Percentiles rank a stretch among this genome's conserved stretches.
These are phyloP conservation scores for Deilephila elpenor DNA, from an alignment of 2,888 invertebrate species.

Conservation along the genomic window DNA sequence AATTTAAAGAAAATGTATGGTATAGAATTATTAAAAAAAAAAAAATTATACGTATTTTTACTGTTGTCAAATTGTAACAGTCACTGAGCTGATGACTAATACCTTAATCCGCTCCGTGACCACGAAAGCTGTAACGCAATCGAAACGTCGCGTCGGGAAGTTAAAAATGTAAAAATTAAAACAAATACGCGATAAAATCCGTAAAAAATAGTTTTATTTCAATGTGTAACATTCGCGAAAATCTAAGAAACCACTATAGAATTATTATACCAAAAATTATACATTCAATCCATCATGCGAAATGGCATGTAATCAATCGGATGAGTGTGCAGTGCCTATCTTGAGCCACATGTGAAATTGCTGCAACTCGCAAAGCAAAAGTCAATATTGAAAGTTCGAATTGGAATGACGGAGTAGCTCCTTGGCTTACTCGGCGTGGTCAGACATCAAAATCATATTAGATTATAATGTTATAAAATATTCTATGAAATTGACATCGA, in stretches of 20 bases:
- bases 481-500: not conserved
- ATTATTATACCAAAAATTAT: not conserved
- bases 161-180: no score
- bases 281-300: not conserved
- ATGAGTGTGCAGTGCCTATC: constrained; percentile 18
- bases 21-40: not conserved
- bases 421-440: not conserved
- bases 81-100: no score
- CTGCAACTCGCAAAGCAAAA: constrained; percentile 25
- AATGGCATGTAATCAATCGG: constrained; percentile 20
- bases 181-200: no score
- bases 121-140: no score
- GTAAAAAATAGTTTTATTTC: no score
- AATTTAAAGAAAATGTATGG: no score
- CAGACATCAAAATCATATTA: not conserved
- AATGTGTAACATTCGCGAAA: no score
- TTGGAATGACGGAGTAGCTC: constrained; percentile 17
- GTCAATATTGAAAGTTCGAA: constrained; percentile 30
- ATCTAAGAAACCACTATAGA: no score
- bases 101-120: no score
- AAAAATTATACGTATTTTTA: no score
- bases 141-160: no score
- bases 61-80: no score
- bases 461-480: not conserved
- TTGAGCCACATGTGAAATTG: constrained; percentile 17